Evolutionary conservation across 92 coral and sea anemone species (phyloP).

Genomic region (Diadumene lineata): DNA sequence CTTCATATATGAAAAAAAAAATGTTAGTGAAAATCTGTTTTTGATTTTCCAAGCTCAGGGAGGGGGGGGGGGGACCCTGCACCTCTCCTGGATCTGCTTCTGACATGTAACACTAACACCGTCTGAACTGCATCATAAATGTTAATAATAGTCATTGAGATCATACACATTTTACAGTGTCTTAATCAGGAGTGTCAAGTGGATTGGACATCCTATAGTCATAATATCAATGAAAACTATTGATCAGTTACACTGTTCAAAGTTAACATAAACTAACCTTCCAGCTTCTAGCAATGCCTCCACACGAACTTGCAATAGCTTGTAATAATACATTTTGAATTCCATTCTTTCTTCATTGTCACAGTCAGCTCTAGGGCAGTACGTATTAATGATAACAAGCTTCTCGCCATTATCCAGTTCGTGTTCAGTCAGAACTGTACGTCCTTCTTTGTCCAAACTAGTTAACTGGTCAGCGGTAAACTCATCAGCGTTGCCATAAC

Average conservation of each 20-base stretch:
- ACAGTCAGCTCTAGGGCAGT: constrained; percentile 94
- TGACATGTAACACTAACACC: too few relatives aligned
- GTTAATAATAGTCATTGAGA: too few relatives aligned
- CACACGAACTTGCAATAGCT: constrained; percentile 74
- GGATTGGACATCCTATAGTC: too few relatives aligned
- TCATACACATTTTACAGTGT: too few relatives aligned
- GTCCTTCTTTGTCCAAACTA: constrained; percentile 86
- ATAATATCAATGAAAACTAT: too few relatives aligned
- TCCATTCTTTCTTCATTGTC: constrained; percentile 89
- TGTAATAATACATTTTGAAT: constrained; percentile 79
- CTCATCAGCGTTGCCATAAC: constrained; percentile 55
- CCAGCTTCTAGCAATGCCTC: constrained; percentile 66
- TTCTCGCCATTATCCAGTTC: constrained; percentile 44
- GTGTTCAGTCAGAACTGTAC: constrained; percentile 85
- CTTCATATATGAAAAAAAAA: too few relatives aligned
- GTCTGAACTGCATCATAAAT: too few relatives aligned
- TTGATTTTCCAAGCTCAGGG: too few relatives aligned
- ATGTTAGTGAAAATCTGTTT: too few relatives aligned
- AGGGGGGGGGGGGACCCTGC: too few relatives aligned
- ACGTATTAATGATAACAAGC: constrained; percentile 85
- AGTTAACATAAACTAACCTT: constrained; percentile 48
- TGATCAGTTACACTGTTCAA: background rate
- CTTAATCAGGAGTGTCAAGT: too few relatives aligned
- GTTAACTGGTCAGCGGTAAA: constrained; percentile 67
- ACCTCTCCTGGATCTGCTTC: too few relatives aligned